Conservation (phyloP, 1,140 invertebrate species). For the Drosophila lacertosa region DNA sequence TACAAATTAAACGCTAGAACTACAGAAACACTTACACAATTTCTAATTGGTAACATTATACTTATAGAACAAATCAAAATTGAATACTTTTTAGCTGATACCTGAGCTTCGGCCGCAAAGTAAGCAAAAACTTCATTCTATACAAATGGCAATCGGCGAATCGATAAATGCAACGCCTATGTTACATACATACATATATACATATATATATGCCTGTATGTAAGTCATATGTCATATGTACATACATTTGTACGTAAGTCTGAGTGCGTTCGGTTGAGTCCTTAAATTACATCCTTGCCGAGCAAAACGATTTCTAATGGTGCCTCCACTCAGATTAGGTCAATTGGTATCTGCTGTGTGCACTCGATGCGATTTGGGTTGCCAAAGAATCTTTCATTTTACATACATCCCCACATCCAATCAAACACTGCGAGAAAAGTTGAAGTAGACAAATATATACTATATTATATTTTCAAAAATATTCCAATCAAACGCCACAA, state of each 20-base stretch:
- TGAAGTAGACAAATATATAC: too few species aligned
- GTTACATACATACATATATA: neutral
- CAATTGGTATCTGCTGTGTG: slow-evolving; percentile 45
- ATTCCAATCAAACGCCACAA: too few species aligned
- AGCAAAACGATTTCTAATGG: slow-evolving; percentile 79
- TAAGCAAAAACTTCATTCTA: neutral
- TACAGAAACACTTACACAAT: too few species aligned
- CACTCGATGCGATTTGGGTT: slow-evolving; percentile 28
- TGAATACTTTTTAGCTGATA: neutral
- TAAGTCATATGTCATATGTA: neutral
- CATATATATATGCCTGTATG: neutral
- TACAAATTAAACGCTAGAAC: neutral
- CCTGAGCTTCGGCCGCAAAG: neutral
- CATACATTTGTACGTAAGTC: neutral
- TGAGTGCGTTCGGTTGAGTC: slow-evolving; percentile 42
- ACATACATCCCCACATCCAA: slow-evolving; percentile 6
- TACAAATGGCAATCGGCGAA: neutral
- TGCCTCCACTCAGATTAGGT: slow-evolving; percentile 56
- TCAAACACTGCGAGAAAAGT: too few species aligned
- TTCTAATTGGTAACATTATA: too few species aligned
- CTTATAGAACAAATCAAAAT: too few species aligned
- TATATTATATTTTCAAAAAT: too few species aligned
- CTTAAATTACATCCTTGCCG: slow-evolving; percentile 68
- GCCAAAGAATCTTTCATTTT: slow-evolving; percentile 32
- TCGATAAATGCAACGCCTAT: slow-evolving; percentile 14